phyloP scores from a whole-genome alignment of 2,888 invertebrate genomes.

The Allacma fusca region DNA sequence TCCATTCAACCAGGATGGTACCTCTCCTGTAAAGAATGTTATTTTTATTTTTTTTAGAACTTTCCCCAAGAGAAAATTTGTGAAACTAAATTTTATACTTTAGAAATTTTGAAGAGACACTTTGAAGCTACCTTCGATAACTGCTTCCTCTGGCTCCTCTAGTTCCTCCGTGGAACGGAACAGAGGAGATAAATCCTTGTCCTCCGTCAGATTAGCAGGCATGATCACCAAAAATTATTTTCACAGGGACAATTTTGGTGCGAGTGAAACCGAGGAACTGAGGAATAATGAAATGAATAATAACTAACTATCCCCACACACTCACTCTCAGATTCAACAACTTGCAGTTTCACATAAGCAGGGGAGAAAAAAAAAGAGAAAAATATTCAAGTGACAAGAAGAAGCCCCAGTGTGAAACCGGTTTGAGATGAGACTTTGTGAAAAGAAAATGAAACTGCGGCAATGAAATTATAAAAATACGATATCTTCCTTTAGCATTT shows the following conservation, averaged over 20 bases:
- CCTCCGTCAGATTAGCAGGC: slow-evolving; percentile 14
- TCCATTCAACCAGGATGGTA: slow-evolving; percentile 66
- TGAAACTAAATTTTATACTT: background rate
- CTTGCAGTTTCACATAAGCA: slow-evolving; percentile 21
- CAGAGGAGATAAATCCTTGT: background rate
- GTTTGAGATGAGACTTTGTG: background rate
- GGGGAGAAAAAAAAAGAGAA: no score
- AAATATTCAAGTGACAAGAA: background rate
- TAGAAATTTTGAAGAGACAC: no score
- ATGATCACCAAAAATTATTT: background rate
- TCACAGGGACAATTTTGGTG: background rate
- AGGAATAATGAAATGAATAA: no score
- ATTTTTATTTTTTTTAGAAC: background rate
- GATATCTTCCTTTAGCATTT: no score
- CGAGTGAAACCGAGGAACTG: no score
- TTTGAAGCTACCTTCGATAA: slow-evolving; percentile 52
- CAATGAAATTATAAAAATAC: background rate
- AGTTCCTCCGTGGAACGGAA: slow-evolving; percentile 54
- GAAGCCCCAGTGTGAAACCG: background rate
- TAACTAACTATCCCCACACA: background rate
- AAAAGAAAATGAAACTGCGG: slow-evolving; percentile 20
- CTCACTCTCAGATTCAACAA: background rate
- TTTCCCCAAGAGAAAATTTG: no score
- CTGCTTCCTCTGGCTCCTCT: slow-evolving; percentile 51
- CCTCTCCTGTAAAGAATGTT: slow-evolving; percentile 60